Evolutionary conservation across 2,888 invertebrate genomes (phyloP).

Genomic region (Aromia moschata): DNA sequence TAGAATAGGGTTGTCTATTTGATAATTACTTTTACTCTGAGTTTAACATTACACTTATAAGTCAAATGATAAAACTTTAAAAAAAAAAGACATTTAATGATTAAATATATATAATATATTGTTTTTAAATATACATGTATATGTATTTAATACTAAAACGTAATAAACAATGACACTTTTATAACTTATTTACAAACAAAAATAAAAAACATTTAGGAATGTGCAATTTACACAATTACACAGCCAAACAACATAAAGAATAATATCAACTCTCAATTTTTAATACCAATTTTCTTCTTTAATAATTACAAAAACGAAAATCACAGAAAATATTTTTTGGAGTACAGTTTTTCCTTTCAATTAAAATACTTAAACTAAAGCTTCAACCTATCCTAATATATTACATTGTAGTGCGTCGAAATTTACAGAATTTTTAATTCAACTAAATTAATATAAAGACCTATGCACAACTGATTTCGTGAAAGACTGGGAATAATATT

Average conservation of each 20-base stretch:
- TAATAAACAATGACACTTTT: constrained; percentile 10
- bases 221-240: constrained; percentile 28
- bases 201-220: constrained; percentile 15
- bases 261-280: constrained; percentile 14
- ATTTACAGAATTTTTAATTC: background rate
- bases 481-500: background rate
- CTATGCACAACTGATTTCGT: background rate
- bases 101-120: constrained; percentile 19
- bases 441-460: background rate
- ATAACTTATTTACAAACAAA: constrained; percentile 12
- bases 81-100: constrained; percentile 1
- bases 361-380: constrained; percentile 8
- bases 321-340: constrained; percentile 21
- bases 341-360: too few relatives aligned
- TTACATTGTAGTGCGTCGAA: constrained; percentile 16
- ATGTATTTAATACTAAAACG: constrained; percentile 29
- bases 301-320: constrained; percentile 14
- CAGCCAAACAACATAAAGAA: constrained; percentile 36
- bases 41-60: too few relatives aligned
- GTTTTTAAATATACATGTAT: constrained; percentile 27
- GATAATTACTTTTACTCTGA: too few relatives aligned
- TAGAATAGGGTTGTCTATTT: too few relatives aligned
- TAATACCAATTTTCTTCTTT: constrained; percentile 20
- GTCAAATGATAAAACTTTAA: too few relatives aligned
- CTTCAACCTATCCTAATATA: constrained; percentile 1